Evolutionary conservation across 2,888 invertebrate genomes (phyloP), one percentile per base, ranked within the genome.

Genomic region (Heliconius hortense): DNA sequence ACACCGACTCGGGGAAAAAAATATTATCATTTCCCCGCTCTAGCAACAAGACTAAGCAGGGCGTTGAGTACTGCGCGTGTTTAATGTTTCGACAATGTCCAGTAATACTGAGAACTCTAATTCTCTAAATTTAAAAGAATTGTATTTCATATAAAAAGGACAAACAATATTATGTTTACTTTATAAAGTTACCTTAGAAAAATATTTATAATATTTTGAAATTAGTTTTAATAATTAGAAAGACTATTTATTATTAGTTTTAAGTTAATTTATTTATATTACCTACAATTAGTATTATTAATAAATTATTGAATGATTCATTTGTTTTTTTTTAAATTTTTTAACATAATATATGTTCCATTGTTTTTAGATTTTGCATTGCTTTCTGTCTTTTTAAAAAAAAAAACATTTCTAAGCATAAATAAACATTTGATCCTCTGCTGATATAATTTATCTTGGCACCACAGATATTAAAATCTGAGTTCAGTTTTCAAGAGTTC

Each of bases 171-270:
- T 21, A 24, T 24, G 24, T 39, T 66, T 66, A 66, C 18, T 66
- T 26, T 15, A 66, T 4, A 66, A 60, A 66, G 66, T 66, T 66
- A 66, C 66, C 39, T 66, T 66, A 66, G 39, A 24, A 66, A 39
- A 39, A 5, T 66, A 24, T 66, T 66, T 66, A 24, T 24, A 39
- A 66, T 66, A 15, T 56, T 66, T 66, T 39, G 0, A 26, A 66
- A 43, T 66, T 43, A 66, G 24, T 43, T 8, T 66, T 43, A 43
- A 8, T 43, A n/a, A 56, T 39, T 8, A 66, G 7, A 60, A 26
- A 13, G 11, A 26, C 15, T 66, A 24, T 66, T 66, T 24, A 66
- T 66, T 66, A 18, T 66, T 43, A 66, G 7, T 66, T 26, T 24
- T 66, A 24, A 66, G 39, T 66, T 43, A 66, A 39, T 43, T 66